phyloP scores from a whole-genome alignment of 2,797 vertebrate species.

The Semaprochilodus insignis region DNA sequence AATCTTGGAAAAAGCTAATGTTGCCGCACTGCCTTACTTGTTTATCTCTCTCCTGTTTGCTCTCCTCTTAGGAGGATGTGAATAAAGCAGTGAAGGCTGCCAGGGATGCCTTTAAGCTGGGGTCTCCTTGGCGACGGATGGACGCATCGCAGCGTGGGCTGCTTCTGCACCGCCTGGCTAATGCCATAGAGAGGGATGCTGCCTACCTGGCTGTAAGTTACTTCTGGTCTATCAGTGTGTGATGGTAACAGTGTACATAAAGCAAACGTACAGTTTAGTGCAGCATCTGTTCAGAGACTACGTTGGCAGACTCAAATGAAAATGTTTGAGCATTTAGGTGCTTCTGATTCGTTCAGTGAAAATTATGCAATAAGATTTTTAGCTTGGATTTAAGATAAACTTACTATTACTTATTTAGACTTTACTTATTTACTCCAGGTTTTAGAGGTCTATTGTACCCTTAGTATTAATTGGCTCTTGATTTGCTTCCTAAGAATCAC shows the following conservation, averaged over 20 bases:
- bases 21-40: constrained; percentile 18
- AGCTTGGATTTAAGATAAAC: no score
- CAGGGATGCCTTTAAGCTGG: constrained; percentile 85
- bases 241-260: no score
- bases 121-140: constrained; percentile 94
- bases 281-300: neutral
- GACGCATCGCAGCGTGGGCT: constrained; percentile 90
- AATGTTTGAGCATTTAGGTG: neutral
- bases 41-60: neutral
- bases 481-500: neutral
- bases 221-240: neutral
- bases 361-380: no score
- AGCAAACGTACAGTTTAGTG: neutral
- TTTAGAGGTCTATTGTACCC: neutral
- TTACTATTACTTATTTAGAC: neutral
- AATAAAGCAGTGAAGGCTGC: constrained; percentile 92
- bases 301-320: neutral
- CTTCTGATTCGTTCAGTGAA: neutral
- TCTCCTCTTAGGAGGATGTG: constrained; percentile 84
- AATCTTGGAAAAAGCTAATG: neutral
- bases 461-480: neutral
- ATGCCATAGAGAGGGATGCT: constrained; percentile 91
- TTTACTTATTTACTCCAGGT: neutral
- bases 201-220: constrained; percentile 89
- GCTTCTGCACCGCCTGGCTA: constrained; percentile 86